Base-by-base conservation (phyloP, 2,113 vertebrate species). In the Podarcis cretensis region DNA sequence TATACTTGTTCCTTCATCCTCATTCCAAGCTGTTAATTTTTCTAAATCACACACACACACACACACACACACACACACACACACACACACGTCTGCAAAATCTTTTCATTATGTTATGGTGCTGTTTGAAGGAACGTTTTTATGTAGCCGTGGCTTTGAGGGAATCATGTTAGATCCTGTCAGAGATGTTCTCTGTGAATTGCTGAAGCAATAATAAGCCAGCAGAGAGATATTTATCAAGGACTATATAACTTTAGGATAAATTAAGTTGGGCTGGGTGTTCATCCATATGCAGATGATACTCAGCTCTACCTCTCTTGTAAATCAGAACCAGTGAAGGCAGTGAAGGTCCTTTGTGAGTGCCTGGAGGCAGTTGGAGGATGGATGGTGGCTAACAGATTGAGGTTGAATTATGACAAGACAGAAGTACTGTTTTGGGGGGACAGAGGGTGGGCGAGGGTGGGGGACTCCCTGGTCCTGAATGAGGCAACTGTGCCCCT, bases 121-220 rank as follows among this genome's bases (percentile, higher is more conserved):
- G 68, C 5, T 40, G 4, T 90, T 68, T 83, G 81, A 1, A 74
- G 76, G 87, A 32, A 77, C 71, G 69, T 65, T 80, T 91, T 76
- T 77, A 30, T 25, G 0, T 25, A 85, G 81, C 93, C 87, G 63
- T 87, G 89, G 86, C 84, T 93, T 91, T 63, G 82, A 89, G 88
- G 87, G 66, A 88, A 65, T 91, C 16, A 23, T 1, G 79, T 71
- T 84, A 21, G 40, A 75, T 74, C 3, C 27, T 84, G 30, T 71
- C 0, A 1, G 79, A 68, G 65, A 40, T 48, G 74, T 90, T 83
- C 40, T 86, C 66, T 23, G 35, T 74, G 0, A 0, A 27, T 84
- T 59, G 73, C 35, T 71, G 32, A 35, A 66, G 66, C 78, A 76
- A 2, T 1, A 78, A 1, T 6, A 0, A 0, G 65, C 71, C 21